These are phyloP conservation scores for Hylaeus volcanicus DNA, from an alignment of 1,140 invertebrate genomes.

Conservation along the genomic window DNA sequence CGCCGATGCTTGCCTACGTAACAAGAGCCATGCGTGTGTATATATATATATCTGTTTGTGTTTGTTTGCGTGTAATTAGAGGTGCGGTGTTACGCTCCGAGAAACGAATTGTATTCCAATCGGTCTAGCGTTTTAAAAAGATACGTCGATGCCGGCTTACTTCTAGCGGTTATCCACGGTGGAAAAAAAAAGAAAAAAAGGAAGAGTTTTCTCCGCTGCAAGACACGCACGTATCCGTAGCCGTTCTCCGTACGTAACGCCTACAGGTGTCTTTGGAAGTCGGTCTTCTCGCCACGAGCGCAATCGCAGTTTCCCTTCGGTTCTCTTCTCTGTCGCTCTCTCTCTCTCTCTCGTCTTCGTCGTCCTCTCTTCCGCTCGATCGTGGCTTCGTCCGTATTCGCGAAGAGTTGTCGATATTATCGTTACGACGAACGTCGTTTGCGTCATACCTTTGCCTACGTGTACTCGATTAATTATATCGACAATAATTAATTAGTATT, in stretches of 20 bases:
- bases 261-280: not conserved
- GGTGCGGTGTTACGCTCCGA: constrained; percentile 7
- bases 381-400: constrained; percentile 26
- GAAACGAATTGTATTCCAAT: constrained; percentile 45
- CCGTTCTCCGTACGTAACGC: not conserved
- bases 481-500: constrained; percentile 77
- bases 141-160: constrained; percentile 17
- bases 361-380: constrained; percentile 28
- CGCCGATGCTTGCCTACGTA: not conserved
- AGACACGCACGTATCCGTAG: constrained; percentile 13
- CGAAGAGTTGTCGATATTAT: constrained; percentile 23
- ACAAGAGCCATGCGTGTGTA: not conserved
- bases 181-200: constrained; percentile 34
- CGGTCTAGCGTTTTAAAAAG: constrained; percentile 7
- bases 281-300: constrained; percentile 18
- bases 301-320: constrained; percentile 2
- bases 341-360: constrained; percentile 1
- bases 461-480: constrained; percentile 72
- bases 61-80: not conserved
- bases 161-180: constrained; percentile 26
- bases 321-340: not conserved
- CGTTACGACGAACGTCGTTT: constrained; percentile 32
- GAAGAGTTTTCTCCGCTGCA: constrained; percentile 42
- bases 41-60: not conserved
- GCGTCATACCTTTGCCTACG: constrained; percentile 53